phyloP scores from a whole-genome alignment of 1,140 invertebrate species.

The Drosophila kohkoa region DNA sequence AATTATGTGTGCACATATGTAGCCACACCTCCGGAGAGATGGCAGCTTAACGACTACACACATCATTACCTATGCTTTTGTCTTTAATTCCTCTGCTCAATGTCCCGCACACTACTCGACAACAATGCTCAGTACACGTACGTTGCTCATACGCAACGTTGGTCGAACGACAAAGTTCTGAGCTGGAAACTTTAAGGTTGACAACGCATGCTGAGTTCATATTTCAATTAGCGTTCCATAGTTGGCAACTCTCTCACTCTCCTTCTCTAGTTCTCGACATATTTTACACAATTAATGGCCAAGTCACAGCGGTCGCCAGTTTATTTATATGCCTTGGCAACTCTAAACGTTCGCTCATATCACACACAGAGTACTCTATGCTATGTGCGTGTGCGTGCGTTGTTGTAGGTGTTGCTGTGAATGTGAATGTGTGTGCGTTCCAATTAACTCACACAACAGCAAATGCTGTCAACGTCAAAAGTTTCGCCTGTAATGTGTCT shows the following conservation, averaged over 20 bases:
- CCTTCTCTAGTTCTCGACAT: slow-evolving; percentile 29
- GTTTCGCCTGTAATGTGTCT: slow-evolving; percentile 59
- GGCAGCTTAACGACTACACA: slow-evolving; percentile 54
- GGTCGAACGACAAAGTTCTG: slow-evolving; percentile 38
- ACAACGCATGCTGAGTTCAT: slow-evolving; percentile 48
- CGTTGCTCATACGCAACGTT: slow-evolving; percentile 47
- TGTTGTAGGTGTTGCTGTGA: too few relatives aligned
- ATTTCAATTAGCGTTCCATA: slow-evolving; percentile 65
- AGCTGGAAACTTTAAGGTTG: slow-evolving; percentile 33
- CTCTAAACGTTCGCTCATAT: slow-evolving; percentile 62
- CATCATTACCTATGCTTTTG: slow-evolving; percentile 71
- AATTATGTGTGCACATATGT: slow-evolving; percentile 69
- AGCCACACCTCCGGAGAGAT: slow-evolving; percentile 18
- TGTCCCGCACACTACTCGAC: slow-evolving; percentile 18
- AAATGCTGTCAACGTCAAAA: slow-evolving; percentile 72
- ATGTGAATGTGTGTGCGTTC: slow-evolving; percentile 56
- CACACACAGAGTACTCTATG: background rate
- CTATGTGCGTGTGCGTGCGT: slow-evolving; percentile 3
- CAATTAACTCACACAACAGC: slow-evolving; percentile 67
- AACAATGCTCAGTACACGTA: slow-evolving; percentile 10
- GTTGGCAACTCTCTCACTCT: slow-evolving; percentile 39
- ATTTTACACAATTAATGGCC: slow-evolving; percentile 62
- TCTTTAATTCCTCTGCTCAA: slow-evolving; percentile 42
- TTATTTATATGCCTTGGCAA: slow-evolving; percentile 61
- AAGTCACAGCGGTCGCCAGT: slow-evolving; percentile 31